Conservation (phyloP, 2,113 vertebrate species). For the Cisticola juncidis region DNA sequence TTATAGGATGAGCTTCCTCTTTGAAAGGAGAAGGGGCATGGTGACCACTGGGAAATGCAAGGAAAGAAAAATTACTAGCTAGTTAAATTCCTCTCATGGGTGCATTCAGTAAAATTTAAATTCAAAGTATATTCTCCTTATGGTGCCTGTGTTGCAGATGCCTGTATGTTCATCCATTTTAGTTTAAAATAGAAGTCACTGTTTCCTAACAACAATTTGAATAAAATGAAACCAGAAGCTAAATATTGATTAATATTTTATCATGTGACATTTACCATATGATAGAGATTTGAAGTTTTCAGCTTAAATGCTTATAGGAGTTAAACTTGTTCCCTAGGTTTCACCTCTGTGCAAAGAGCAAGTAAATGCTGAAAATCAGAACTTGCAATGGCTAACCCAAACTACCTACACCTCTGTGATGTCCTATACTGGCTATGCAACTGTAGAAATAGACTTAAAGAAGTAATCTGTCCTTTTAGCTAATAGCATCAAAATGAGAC, state of each 20-base stretch:
- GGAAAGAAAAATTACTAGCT: not conserved
- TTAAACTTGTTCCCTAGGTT: not conserved
- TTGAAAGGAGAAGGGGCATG: not conserved
- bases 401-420: slow-evolving; percentile 15
- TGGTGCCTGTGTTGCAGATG: not conserved
- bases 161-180: not conserved
- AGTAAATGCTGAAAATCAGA: slow-evolving; percentile 47
- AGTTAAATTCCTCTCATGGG: fast-evolving
- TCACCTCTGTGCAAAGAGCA: not conserved
- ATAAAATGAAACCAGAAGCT: not conserved
- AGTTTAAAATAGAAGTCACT: not conserved
- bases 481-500: slow-evolving; percentile 80
- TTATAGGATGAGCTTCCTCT: not conserved
- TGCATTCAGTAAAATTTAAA: not conserved
- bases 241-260: not conserved
- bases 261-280: not conserved
- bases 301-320: not conserved
- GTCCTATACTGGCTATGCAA: slow-evolving; percentile 62
- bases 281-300: not conserved
- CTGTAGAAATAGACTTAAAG: slow-evolving; percentile 67
- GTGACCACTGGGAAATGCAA: not conserved
- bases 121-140: not conserved
- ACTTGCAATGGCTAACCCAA: slow-evolving; percentile 60
- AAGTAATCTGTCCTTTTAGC: slow-evolving; percentile 74
- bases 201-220: not conserved